These are phyloP conservation scores for Pseudolycoriella hygida DNA, from an alignment of 2,888 invertebrate species.

Conservation along the genomic window DNA sequence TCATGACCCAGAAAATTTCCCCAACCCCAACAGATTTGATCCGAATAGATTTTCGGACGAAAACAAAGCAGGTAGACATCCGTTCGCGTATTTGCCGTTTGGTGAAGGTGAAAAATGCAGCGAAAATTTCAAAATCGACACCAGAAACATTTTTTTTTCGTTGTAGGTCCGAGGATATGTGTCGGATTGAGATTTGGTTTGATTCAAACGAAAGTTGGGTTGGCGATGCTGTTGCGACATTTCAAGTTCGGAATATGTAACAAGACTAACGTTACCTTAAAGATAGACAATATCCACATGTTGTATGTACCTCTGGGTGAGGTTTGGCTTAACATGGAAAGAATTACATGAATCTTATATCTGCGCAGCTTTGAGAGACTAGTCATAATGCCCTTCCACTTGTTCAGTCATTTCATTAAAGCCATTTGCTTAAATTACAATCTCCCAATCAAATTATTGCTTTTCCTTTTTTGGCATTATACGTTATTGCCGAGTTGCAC, in stretches of 20 bases:
- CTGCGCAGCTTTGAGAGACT: too few relatives aligned
- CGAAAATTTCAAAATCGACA: too few relatives aligned
- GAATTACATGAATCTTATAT: background rate
- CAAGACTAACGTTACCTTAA: constrained; percentile 6
- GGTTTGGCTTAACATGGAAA: constrained; percentile 8
- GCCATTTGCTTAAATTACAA: too few relatives aligned
- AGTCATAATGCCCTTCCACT: too few relatives aligned
- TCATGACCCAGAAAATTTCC: constrained; percentile 34
- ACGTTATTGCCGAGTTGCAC: too few relatives aligned
- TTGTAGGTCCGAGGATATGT: constrained; percentile 9
- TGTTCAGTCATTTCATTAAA: too few relatives aligned
- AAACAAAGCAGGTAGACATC: constrained; percentile 25
- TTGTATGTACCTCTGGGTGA: constrained; percentile 6
- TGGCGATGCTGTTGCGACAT: constrained; percentile 6
- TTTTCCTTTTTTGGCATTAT: too few relatives aligned
- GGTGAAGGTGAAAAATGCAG: constrained; percentile 9
- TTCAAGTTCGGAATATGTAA: constrained; percentile 6
- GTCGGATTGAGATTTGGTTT: constrained; percentile 9
- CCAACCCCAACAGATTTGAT: constrained; percentile 36
- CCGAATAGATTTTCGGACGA: constrained; percentile 37
- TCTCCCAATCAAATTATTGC: too few relatives aligned
- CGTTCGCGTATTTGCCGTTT: constrained; percentile 7
- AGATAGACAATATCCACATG: constrained; percentile 3
- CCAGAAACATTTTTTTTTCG: too few relatives aligned
- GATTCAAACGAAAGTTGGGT: constrained; percentile 9